Base-by-base conservation (phyloP, 2,888 invertebrate genomes). In the Calameuta filiformis region DNA sequence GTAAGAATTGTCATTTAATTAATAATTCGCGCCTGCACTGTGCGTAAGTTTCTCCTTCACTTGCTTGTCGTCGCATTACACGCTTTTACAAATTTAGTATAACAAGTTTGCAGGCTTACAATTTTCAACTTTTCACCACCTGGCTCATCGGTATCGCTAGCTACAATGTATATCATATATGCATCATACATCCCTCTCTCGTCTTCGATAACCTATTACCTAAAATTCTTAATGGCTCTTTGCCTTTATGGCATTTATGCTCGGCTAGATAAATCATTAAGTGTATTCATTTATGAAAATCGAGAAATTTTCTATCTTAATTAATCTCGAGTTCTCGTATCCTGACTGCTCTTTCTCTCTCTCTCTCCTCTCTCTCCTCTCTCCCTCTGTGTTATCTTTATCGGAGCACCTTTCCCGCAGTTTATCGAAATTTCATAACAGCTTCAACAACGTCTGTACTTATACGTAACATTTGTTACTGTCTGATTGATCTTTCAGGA, bases 371-470 rank as follows among this genome's bases (percentile, higher is more conserved):
- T 68, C 69, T 68, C 75, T 73, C 33, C 75, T 69, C 73, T 71
- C 73, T 68, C 40, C 35, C 76, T 69, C 73, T 75, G 31, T 33
- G 75, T 69, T 35, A 76, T 75, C 77, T 69, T 37, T 40, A 73
- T 78, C 73, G 9, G 23, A 56, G 23, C 23, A 56, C 15, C 40
- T 23, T 56, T 56, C 23, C 56, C 23, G 23, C 56, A 56, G 9
- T 56, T 56, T 56, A 2, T 23, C 56, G 56, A 56, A 56, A 23
- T 56, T 56, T 56, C 23, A 56, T 23, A 56, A 56, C 56, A 56
- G 9, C 9, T 23, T 56, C 23, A 56, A 23, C 23, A 23, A 56
- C 9, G 56, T 9, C 56, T 56, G 56, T 23, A 56, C 9, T 56
- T 9, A 23, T 9, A 56, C 23, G 56, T 56, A 56, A 56, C 56